Conservation (phyloP, 2,797 vertebrate species). For the Sebastiscus albofasciatus region DNA sequence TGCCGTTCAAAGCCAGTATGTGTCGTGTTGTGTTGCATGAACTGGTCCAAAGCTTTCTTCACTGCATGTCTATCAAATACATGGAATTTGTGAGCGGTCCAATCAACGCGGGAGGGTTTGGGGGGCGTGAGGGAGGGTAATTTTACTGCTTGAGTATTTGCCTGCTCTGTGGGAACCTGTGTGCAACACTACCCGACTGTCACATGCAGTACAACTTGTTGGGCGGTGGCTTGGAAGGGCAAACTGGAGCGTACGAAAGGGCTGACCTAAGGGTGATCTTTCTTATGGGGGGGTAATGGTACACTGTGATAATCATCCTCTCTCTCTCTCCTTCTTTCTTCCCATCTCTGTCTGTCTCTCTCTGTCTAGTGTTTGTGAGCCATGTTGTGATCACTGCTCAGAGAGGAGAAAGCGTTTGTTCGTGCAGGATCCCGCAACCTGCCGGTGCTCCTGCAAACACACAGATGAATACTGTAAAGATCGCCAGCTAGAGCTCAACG, state of each 20-base stretch:
- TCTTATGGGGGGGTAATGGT: slow-evolving; percentile 38
- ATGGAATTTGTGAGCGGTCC: slow-evolving; percentile 32
- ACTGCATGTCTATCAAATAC: slow-evolving; percentile 68
- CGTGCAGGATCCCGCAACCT: slow-evolving; percentile 96
- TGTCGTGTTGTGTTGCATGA: slow-evolving; percentile 59
- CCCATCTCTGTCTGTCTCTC: slow-evolving; percentile 85
- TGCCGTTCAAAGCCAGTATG: slow-evolving; percentile 2
- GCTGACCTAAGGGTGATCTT: slow-evolving; percentile 43
- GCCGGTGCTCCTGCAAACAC: slow-evolving; percentile 99
- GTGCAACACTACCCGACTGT: slow-evolving; percentile 54
- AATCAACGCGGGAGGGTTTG: slow-evolving; percentile 35
- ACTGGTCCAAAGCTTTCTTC: slow-evolving; percentile 48
- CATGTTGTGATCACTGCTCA: slow-evolving; percentile 93
- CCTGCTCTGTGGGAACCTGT: slow-evolving; percentile 56
- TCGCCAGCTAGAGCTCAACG: slow-evolving; percentile 98
- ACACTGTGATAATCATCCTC: slow-evolving; percentile 59
- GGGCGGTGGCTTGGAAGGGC: slow-evolving; percentile 32
- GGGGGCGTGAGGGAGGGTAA: slow-evolving; percentile 27
- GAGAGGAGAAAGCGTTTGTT: slow-evolving; percentile 95
- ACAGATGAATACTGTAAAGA: slow-evolving; percentile 96
- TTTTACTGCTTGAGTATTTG: slow-evolving; percentile 57
- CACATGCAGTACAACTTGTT: slow-evolving; percentile 47
- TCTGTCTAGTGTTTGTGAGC: slow-evolving; percentile 86
- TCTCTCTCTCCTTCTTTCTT: slow-evolving; percentile 60
- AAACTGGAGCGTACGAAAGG: slow-evolving; percentile 35